Percentiles rank a stretch among this genome's conserved stretches.
phyloP scores from a whole-genome alignment of 2,113 vertebrate genomes.

The Sorex araneus region DNA sequence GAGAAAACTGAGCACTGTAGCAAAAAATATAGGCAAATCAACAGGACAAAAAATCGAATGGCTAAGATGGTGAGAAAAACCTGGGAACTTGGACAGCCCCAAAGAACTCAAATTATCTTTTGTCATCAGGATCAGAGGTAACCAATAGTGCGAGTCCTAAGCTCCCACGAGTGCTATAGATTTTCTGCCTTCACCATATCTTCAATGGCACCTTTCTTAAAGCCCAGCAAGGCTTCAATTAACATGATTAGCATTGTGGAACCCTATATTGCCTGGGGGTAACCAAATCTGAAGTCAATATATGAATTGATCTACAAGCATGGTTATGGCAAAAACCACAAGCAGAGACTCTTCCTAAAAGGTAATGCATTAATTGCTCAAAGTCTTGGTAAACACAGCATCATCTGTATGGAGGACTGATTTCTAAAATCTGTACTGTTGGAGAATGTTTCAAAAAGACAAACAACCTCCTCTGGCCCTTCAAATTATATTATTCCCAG shows the following conservation, averaged over 20 bases:
- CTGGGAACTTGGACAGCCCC: constrained; percentile 97
- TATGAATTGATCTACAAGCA: too few relatives aligned
- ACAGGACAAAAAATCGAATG: constrained; percentile 94
- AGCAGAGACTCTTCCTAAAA: constrained; percentile 96
- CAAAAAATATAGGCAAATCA: constrained; percentile 96
- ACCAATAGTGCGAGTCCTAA: constrained; percentile 98
- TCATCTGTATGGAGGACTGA: constrained; percentile 98
- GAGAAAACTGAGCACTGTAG: constrained; percentile 95
- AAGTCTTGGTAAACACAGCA: constrained; percentile 92
- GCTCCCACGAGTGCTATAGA: constrained; percentile 97
- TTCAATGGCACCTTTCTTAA: constrained; percentile 99
- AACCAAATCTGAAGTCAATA: constrained; percentile 89
- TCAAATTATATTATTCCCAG: constrained; percentile 96
- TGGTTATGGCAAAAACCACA: constrained; percentile 93
- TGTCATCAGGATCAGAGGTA: constrained; percentile 98
- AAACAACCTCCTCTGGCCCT: constrained; percentile 98
- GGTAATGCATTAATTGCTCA: constrained; percentile 95
- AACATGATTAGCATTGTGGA: constrained; percentile 99
- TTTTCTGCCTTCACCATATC: constrained; percentile 98
- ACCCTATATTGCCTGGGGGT: constrained; percentile 99
- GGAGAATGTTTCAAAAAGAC: constrained; percentile 98
- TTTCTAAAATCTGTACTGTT: constrained; percentile 98
- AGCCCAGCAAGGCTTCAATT: constrained; percentile 97
- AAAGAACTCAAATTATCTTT: constrained; percentile 97
- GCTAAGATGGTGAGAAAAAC: constrained; percentile 96